Percentiles rank a stretch among this genome's conserved stretches.
phyloP scores from a whole-genome alignment of 1,140 invertebrate genomes.

The Metopolophium dirhodum region DNA sequence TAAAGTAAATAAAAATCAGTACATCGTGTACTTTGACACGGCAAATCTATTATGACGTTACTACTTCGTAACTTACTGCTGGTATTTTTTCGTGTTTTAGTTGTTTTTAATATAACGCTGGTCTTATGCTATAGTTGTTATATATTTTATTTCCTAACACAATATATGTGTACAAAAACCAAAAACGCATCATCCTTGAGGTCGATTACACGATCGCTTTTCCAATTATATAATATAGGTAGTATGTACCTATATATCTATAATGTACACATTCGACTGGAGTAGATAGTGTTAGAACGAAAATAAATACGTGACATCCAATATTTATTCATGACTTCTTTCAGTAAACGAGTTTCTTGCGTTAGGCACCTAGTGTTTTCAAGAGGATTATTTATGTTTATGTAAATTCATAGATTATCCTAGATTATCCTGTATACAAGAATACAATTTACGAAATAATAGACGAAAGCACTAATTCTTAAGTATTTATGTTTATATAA shows the following conservation, averaged over 20 bases:
- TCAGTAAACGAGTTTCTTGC: background rate
- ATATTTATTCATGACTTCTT: constrained; percentile 5
- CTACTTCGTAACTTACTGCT: background rate
- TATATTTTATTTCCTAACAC: background rate
- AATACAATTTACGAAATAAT: background rate
- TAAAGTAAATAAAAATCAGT: background rate
- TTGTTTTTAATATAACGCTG: background rate
- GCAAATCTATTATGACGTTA: background rate
- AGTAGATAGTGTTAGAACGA: background rate
- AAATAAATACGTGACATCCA: background rate
- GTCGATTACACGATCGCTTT: background rate
- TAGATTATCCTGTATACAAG: too few species aligned
- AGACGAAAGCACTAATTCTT: background rate
- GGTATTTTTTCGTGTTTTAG: background rate
- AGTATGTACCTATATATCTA: background rate
- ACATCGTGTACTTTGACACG: background rate
- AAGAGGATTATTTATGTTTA: background rate
- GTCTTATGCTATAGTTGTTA: background rate
- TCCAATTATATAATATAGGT: background rate
- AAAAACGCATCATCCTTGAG: background rate
- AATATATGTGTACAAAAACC: background rate
- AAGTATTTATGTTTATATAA: background rate
- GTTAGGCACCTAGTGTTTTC: background rate
- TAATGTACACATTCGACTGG: background rate
- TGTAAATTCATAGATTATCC: background rate